Base-by-base conservation (phyloP, 1,140 invertebrate species). In the Idris sp. region DNA sequence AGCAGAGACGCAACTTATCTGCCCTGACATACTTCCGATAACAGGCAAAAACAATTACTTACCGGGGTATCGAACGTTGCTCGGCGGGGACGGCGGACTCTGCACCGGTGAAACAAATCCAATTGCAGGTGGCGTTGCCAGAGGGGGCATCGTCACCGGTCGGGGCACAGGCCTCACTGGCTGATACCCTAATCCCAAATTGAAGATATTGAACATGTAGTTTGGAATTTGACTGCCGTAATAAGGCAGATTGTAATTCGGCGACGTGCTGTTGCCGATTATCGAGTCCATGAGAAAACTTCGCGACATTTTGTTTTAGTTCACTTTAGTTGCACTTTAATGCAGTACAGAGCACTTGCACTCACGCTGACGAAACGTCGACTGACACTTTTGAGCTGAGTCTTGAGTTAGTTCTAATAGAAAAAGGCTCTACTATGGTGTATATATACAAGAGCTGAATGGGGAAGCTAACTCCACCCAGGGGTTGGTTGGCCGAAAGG, bases 271-370 rank as follows among this genome's bases (percentile, higher is more conserved):
- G 83, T 92, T 92, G 68, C 88, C 89, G 53, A 94, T 92, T 19
- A 94, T 81, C 9, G 92, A 92, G 77, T 94, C 93, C 78, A 94
- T 92, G 35, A 93, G 81, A 78, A 94, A 94, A 46, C 92, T 93
- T 53, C 92, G 90, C 49, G 92, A 93, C 92, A 93, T 94, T 51
- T 87, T 85, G 15, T 25, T 43, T 33, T 43, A 11, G 2, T 13
- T 51, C 54, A 59, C 54, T 28, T 31, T 31, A 1, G 4, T 14
- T n/a, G 19, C 19, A 22, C 19, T 22, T 22, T 22, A 2, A n/a
- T n/a, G n/a, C n/a, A n/a, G 19, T 22, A 4, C 19, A 6, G 19
- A 43, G 15, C 46, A 31, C 49, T 30, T 13, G 25, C 49, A 19
- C 19, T 31, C 44, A 18, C 51, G 11, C 3, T 4, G 9, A 46